Evolutionary conservation across 2,888 invertebrate genomes (phyloP).

Genomic region (Acleris holmiana): DNA sequence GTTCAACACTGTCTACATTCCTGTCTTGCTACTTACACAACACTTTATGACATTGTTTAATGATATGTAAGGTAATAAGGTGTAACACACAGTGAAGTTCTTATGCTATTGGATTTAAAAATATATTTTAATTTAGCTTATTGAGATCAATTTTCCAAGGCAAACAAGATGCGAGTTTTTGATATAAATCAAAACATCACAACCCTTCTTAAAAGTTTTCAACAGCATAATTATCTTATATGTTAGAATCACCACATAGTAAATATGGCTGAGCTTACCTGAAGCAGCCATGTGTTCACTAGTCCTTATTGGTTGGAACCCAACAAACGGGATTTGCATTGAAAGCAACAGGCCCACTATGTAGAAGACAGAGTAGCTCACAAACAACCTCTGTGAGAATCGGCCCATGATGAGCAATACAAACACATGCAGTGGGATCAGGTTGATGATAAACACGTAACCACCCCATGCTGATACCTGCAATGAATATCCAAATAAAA

Average conservation of each 20-base stretch:
- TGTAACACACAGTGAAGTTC: too few species aligned
- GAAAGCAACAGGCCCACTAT: slow-evolving; percentile 97
- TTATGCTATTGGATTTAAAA: too few species aligned
- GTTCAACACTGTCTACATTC: neutral
- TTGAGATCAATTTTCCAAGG: too few species aligned
- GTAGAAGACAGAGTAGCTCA: slow-evolving; percentile 98
- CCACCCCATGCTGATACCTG: slow-evolving; percentile 99
- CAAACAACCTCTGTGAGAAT: slow-evolving; percentile 95
- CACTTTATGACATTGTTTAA: neutral
- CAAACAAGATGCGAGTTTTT: too few species aligned
- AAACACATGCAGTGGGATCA: slow-evolving; percentile 99
- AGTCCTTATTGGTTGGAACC: slow-evolving; percentile 99
- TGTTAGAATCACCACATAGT: neutral
- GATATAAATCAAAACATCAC: too few species aligned
- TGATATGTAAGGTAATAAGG: too few species aligned
- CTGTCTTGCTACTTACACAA: neutral
- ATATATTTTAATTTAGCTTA: too few species aligned
- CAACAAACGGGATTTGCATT: slow-evolving; percentile 98
- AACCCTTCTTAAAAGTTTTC: too few species aligned
- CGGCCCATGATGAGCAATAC: slow-evolving; percentile 97
- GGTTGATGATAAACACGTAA: slow-evolving; percentile 99
- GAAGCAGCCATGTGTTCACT: slow-evolving; percentile 99
- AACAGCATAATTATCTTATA: too few species aligned
- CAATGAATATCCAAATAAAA: slow-evolving; percentile 43
- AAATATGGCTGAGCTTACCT: slow-evolving; percentile 73